phyloP scores from a whole-genome alignment of 2,797 vertebrate genomes.

The Acropternis orthonyx region DNA sequence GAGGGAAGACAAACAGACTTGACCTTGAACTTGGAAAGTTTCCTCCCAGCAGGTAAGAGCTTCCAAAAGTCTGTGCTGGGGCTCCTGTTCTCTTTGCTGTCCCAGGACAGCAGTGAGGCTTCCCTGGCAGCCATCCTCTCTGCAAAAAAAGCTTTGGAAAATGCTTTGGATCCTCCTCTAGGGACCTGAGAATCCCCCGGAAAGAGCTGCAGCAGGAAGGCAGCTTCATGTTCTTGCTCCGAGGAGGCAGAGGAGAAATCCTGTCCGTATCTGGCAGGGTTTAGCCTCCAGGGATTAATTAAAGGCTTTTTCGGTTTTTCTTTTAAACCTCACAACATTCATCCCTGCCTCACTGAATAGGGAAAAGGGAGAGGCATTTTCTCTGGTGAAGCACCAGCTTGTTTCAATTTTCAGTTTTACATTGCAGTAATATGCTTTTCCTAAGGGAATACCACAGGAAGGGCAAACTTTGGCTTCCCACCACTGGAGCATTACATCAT shows the following conservation, averaged over 20 bases:
- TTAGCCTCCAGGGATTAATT: constrained; percentile 56
- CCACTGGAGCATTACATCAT: background rate
- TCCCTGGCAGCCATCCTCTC: background rate
- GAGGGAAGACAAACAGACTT: constrained; percentile 36
- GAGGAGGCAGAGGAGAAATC: constrained; percentile 25
- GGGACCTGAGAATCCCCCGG: background rate
- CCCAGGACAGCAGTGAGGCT: background rate
- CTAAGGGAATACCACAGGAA: constrained; percentile 46
- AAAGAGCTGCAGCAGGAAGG: background rate
- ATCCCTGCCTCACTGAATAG: constrained; percentile 19
- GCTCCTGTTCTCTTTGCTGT: background rate
- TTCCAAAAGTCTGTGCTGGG: background rate
- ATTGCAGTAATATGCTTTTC: constrained; percentile 10
- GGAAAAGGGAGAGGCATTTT: constrained; percentile 38
- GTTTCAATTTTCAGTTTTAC: constrained; percentile 43
- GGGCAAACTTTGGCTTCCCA: constrained; percentile 41
- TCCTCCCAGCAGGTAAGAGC: constrained; percentile 27
- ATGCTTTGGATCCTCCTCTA: background rate
- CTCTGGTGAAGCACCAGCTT: constrained; percentile 45
- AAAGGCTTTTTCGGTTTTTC: constrained; percentile 60
- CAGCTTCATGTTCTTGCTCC: background rate
- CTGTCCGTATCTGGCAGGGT: constrained; percentile 19
- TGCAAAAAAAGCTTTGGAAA: background rate
- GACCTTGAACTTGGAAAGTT: constrained; percentile 37
- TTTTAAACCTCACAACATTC: constrained; percentile 51